These are phyloP conservation scores for Columbina picui DNA, from an alignment of 2,113 vertebrate species.

Conservation along the genomic window DNA sequence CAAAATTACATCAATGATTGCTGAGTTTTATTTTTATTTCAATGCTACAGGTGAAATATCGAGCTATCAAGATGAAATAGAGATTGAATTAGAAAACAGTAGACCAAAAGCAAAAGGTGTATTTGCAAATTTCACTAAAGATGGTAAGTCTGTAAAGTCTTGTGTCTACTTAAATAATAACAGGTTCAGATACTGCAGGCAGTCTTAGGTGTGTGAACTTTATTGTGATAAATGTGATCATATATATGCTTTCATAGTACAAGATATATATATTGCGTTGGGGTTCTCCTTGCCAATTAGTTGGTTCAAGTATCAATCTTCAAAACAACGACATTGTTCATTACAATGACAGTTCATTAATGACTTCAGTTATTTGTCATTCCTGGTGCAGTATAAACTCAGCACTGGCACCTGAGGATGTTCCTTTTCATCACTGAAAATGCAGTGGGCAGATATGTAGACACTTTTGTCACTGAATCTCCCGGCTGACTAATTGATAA, in stretches of 20 bases:
- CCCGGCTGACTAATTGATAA: not conserved
- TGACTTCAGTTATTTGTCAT: not conserved
- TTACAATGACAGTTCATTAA: not conserved
- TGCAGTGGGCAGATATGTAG: not conserved
- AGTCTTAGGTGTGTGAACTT: not conserved
- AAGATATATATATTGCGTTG: not conserved
- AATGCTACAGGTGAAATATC: conserved; percentile 87
- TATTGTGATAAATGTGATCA: not conserved
- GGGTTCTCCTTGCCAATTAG: not conserved
- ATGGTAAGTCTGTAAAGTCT: conserved; percentile 76
- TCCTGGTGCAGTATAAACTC: not conserved
- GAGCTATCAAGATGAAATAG: conserved; percentile 92
- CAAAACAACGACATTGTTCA: not conserved
- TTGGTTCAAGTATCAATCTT: not conserved
- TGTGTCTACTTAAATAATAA: not conserved
- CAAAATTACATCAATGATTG: not conserved
- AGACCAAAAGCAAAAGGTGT: conserved; percentile 88
- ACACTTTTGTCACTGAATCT: not conserved
- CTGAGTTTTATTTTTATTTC: conserved; percentile 11
- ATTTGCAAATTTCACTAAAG: conserved; percentile 82
- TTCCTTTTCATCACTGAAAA: not conserved
- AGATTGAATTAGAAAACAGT: conserved; percentile 88
- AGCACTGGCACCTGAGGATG: not conserved
- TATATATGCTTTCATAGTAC: not conserved
- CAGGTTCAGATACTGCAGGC: not conserved